phyloP scores from a whole-genome alignment of 2,113 vertebrate genomes.

The Crotalus viridis region DNA sequence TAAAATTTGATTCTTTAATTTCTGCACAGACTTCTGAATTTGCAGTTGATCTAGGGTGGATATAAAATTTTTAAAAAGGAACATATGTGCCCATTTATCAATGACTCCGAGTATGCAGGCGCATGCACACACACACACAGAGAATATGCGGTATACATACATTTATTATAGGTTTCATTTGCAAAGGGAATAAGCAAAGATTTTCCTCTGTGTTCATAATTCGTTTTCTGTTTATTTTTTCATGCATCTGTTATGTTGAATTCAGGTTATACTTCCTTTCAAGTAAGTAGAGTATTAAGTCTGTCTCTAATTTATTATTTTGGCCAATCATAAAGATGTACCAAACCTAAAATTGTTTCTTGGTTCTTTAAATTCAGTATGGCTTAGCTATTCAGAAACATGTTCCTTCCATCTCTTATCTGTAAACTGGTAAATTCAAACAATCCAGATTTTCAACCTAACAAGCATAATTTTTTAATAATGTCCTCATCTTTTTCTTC shows the following conservation, averaged over 20 bases:
- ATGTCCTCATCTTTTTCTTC: not conserved
- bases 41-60: not conserved
- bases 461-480: not conserved
- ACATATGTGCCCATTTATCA: not conserved
- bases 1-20: conserved; percentile 34
- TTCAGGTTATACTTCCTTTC: not conserved
- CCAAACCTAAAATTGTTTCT: not conserved
- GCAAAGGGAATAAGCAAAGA: not conserved
- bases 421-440: not conserved
- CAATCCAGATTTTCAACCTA: not conserved
- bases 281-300: not conserved
- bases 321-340: not conserved
- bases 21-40: conserved; percentile 34
- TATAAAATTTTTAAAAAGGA: not conserved
- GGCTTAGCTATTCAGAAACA: not conserved
- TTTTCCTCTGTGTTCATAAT: not conserved
- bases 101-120: not conserved
- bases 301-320: not conserved
- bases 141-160: not conserved
- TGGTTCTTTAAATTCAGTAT: not conserved
- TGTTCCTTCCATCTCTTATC: not conserved
- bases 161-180: not conserved
- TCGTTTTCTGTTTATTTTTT: not conserved
- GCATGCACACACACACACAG: fast-evolving
- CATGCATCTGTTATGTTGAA: not conserved